phyloP scores from a whole-genome alignment of 2,113 vertebrate genomes.

The Toxotes chatareus region DNA sequence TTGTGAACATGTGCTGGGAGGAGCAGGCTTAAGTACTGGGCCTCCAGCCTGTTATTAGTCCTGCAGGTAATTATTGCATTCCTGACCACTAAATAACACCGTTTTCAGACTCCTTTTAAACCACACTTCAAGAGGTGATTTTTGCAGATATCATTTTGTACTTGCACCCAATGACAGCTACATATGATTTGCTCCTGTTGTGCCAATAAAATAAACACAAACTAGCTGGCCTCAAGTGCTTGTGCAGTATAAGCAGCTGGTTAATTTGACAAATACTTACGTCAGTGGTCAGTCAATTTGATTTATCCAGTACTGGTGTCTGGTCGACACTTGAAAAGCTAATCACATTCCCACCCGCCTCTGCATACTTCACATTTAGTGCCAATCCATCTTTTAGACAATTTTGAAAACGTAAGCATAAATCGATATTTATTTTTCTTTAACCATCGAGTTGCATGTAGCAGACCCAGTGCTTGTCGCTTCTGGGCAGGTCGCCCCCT shows the following conservation, averaged over 20 bases:
- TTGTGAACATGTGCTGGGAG: slow-evolving; percentile 70
- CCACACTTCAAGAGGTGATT: slow-evolving; percentile 47
- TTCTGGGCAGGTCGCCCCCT: slow-evolving; percentile 5
- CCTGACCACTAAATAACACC: slow-evolving; percentile 55
- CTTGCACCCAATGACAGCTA: slow-evolving; percentile 49
- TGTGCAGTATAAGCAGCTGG: background rate
- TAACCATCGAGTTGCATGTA: background rate
- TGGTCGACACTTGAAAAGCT: background rate
- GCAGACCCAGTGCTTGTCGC: background rate
- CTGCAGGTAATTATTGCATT: slow-evolving; percentile 62
- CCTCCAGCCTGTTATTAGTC: slow-evolving; percentile 65
- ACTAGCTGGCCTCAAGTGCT: background rate
- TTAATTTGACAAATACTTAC: too few relatives aligned
- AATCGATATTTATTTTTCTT: background rate
- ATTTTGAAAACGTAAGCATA: background rate
- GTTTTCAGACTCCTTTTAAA: slow-evolving; percentile 46
- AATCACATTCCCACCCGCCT: background rate
- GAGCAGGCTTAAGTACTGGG: slow-evolving; percentile 61
- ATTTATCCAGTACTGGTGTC: too few relatives aligned
- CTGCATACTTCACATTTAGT: too few relatives aligned
- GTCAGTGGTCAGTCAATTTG: too few relatives aligned
- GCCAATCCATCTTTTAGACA: too few relatives aligned
- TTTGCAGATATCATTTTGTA: slow-evolving; percentile 49
- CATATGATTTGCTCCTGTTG: background rate
- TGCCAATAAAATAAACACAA: slow-evolving; percentile 34